Percentiles rank a stretch among this genome's conserved stretches.
These are phyloP conservation scores for Noctilio leporinus DNA, from an alignment of 2,113 vertebrate genomes.

Conservation along the genomic window DNA sequence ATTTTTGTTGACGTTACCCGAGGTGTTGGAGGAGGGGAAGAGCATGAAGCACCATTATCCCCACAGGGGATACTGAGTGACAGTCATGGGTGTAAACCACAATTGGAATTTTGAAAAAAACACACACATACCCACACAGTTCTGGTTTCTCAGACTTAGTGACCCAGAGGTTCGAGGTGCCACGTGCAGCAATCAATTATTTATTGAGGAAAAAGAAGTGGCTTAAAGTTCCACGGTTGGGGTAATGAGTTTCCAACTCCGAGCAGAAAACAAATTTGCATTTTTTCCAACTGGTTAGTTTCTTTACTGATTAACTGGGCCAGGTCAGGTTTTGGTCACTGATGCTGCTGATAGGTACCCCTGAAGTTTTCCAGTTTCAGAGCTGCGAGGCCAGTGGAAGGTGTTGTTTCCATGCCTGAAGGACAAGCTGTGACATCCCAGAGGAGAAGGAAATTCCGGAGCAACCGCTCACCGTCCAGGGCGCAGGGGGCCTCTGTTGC, in stretches of 20 bases:
- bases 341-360: conserved; percentile 25
- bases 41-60: neutral
- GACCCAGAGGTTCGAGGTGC: neutral
- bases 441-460: neutral
- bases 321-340: conserved; percentile 63
- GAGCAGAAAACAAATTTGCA: conserved; percentile 68
- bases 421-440: neutral
- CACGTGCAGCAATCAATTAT: neutral
- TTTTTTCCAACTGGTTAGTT: conserved; percentile 71
- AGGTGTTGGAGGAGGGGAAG: neutral
- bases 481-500: neutral
- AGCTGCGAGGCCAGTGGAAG: neutral
- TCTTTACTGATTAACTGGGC: conserved; percentile 70
- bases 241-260: conserved; percentile 66
- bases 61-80: neutral
- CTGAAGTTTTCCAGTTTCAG: conserved; percentile 41
- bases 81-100: neutral
- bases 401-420: neutral
- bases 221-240: neutral
- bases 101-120: neutral
- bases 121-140: neutral
- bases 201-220: neutral
- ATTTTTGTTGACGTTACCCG: neutral
- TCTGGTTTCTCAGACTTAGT: neutral
- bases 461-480: neutral